Evolutionary conservation across 1,140 invertebrate species (phyloP).

Genomic region (Diuraphis noxia): DNA sequence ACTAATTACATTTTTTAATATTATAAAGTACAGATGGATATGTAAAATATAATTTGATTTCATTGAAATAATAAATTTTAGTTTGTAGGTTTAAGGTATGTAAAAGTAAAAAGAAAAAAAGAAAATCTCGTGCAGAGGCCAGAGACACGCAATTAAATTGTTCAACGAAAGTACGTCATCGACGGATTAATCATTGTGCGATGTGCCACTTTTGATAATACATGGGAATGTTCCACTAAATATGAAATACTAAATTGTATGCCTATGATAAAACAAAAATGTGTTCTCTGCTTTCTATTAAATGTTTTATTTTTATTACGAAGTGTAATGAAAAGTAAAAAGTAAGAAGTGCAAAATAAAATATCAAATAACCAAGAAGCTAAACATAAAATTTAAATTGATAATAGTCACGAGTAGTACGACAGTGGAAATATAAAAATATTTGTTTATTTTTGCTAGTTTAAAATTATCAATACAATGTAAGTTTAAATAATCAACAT

Average conservation of each 20-base stretch:
- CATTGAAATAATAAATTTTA: not conserved
- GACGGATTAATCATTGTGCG: not conserved
- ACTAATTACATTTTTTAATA: not conserved
- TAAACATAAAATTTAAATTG: not conserved
- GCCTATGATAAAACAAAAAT: not conserved
- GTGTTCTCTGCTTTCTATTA: not conserved
- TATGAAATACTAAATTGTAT: not conserved
- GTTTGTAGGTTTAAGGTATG: not conserved
- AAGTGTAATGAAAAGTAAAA: not conserved
- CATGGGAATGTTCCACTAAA: not conserved
- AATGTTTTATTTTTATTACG: not conserved
- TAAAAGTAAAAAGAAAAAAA: not conserved
- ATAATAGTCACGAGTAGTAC: not conserved
- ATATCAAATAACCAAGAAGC: not conserved
- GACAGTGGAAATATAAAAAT: not conserved
- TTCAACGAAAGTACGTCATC: not conserved
- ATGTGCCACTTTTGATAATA: conserved; percentile 9
- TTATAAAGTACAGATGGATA: not conserved
- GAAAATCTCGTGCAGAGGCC: not conserved
- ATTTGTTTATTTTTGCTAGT: not conserved
- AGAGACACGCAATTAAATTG: not conserved
- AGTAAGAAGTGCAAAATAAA: not conserved
- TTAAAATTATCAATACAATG: not conserved
- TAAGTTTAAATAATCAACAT: not conserved
- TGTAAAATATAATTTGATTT: not conserved